Base-by-base conservation (phyloP, 2,797 vertebrate genomes). In the Benthosema pterotum region DNA sequence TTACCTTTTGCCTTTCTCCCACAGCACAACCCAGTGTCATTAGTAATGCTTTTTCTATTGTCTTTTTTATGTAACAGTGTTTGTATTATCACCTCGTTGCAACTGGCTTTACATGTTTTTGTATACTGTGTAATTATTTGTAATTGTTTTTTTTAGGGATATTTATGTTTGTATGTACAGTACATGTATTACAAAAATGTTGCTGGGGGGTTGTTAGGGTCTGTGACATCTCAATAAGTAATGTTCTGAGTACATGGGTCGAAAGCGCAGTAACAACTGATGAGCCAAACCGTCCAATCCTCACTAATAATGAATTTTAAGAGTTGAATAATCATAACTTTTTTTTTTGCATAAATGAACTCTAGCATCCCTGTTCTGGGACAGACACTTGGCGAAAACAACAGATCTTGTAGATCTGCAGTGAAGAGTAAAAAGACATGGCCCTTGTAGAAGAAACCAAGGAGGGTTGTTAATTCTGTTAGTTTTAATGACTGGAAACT, bases 81-180 rank as follows among this genome's bases (percentile, higher is more conserved):
- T 77, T 83, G 76, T 79, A 82, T 75, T 75, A 60, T 64, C 42
- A 38, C 7, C 32, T 38, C 32, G 32, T 9, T 81, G 57, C 62
- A 67, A 71, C n/a, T 66, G 65, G 67, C 81, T 87, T 83, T 75
- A 69, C 69, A 61, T 78, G 11, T 72, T 83, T 77, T 84, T 87
- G 79, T 83, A 71, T 79, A 76, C 59, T 43, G 59, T 88, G 63
- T 82, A 80, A 85, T 86, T 86, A 72, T 75, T 76, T 78, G 72
- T 77, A 60, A 71, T 82, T 74, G 68, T 3, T 76, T 38, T 52
- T 52, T 79, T 75, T 77, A 79, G 61, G 25, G 52, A 46, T 88
- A 85, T 87, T 84, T 87, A 83, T 81, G 59, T 66, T 45, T 52
- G 53, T 73, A 56, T 60, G 70, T 87, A 57, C 78, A 58, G 70